Conservation (phyloP, 2,797 vertebrate genomes). For the Okamejei kenojei region DNA sequence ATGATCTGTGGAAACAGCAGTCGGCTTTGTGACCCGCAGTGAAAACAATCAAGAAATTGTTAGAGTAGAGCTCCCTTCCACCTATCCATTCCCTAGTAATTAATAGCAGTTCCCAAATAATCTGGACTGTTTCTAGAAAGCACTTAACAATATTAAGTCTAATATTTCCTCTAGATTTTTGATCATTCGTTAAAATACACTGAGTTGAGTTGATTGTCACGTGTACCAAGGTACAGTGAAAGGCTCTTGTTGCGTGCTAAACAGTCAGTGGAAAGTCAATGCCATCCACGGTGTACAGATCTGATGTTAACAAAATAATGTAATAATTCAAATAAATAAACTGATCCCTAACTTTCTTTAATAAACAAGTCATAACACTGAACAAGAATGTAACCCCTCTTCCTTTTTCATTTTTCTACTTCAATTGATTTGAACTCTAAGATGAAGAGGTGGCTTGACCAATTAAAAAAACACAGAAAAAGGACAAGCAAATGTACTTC, state of each 20-base stretch:
- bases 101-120: background rate
- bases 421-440: background rate
- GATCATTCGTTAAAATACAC: background rate
- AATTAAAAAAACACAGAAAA: background rate
- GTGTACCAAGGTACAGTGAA: no score
- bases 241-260: no score
- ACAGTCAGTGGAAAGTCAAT: no score
- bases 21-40: background rate
- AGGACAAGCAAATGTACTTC: background rate
- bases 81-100: background rate
- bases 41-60: background rate
- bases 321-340: background rate
- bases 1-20: slow-evolving; percentile 29
- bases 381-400: no score
- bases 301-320: background rate
- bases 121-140: slow-evolving; percentile 3
- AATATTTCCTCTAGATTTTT: background rate
- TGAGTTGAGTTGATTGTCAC: no score
- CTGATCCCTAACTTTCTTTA: no score
- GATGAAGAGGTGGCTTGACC: background rate
- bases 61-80: background rate
- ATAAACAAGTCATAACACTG: background rate
- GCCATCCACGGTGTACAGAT: no score
- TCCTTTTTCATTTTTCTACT: background rate
- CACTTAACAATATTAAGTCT: background rate